Conservation (phyloP, 1,140 invertebrate genomes). For the Camponotus pennsylvanicus region DNA sequence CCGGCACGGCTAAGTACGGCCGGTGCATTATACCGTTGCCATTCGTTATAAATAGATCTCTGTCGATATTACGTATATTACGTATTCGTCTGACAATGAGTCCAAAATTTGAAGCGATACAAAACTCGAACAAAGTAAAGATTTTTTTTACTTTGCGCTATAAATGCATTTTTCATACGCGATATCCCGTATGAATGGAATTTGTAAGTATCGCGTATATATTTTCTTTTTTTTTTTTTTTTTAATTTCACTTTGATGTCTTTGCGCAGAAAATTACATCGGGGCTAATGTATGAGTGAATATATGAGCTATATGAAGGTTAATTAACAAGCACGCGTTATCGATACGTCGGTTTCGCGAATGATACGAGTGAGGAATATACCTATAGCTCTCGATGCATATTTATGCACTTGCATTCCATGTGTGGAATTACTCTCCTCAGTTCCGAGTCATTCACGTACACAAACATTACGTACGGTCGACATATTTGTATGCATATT, state of each 20-base stretch:
- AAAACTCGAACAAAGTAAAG: background rate
- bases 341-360: slow-evolving; percentile 8
- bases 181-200: slow-evolving; percentile 19
- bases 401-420: slow-evolving; percentile 8
- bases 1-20: slow-evolving; percentile 51
- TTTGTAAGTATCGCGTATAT: background rate
- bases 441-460: slow-evolving; percentile 10
- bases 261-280: slow-evolving; percentile 4
- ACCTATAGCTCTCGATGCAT: slow-evolving; percentile 7
- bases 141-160: background rate
- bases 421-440: slow-evolving; percentile 2
- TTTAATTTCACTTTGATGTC: background rate
- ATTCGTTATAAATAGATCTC: slow-evolving; percentile 5
- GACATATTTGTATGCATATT: slow-evolving; percentile 44
- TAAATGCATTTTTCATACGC: background rate
- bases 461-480: background rate
- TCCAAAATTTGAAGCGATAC: background rate
- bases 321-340: slow-evolving; percentile 29
- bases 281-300: background rate
- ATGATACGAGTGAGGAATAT: background rate
- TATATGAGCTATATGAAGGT: background rate
- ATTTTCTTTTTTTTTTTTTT: no score
- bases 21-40: slow-evolving; percentile 29
- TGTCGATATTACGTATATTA: background rate
- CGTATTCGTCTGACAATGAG: no score